Evolutionary conservation across 2,797 vertebrate genomes (phyloP).

Genomic region (Clarias pachynema): DNA sequence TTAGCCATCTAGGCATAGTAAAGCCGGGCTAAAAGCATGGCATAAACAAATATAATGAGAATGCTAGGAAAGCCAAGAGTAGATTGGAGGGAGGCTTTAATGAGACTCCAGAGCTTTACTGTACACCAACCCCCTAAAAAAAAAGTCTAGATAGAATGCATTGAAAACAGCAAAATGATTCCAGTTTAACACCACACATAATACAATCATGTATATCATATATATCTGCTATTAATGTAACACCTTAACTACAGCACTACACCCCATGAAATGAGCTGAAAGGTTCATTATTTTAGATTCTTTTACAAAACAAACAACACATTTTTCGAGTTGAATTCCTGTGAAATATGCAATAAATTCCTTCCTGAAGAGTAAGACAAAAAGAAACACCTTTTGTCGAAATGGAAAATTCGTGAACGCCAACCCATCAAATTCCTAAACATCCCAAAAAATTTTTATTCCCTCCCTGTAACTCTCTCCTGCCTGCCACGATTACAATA

Average conservation of each 20-base stretch:
- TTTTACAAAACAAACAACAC: background rate
- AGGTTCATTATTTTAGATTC: background rate
- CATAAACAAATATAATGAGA: slow-evolving; percentile 3
- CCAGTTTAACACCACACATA: slow-evolving; percentile 15
- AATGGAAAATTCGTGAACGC: background rate
- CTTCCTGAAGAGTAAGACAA: background rate
- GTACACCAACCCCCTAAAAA: background rate
- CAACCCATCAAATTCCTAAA: slow-evolving; percentile 26
- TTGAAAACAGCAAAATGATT: slow-evolving; percentile 27
- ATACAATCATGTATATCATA: background rate
- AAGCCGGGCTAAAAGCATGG: background rate
- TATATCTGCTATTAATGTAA: background rate
- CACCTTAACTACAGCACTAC: background rate
- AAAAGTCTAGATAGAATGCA: slow-evolving; percentile 35
- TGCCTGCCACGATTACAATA: slow-evolving; percentile 31
- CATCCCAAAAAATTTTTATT: slow-evolving; percentile 40
- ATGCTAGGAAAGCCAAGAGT: slow-evolving; percentile 17
- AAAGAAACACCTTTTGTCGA: background rate
- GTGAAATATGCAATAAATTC: slow-evolving; percentile 12
- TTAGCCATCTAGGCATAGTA: slow-evolving; percentile 11
- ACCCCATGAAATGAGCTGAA: background rate
- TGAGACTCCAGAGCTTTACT: slow-evolving; percentile 16
- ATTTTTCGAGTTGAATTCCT: background rate
- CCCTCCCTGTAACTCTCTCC: slow-evolving; percentile 15
- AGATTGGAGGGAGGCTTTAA: slow-evolving; percentile 24